Evolutionary conservation across 1,140 invertebrate genomes (phyloP).

Genomic region (Patella vulgata): DNA sequence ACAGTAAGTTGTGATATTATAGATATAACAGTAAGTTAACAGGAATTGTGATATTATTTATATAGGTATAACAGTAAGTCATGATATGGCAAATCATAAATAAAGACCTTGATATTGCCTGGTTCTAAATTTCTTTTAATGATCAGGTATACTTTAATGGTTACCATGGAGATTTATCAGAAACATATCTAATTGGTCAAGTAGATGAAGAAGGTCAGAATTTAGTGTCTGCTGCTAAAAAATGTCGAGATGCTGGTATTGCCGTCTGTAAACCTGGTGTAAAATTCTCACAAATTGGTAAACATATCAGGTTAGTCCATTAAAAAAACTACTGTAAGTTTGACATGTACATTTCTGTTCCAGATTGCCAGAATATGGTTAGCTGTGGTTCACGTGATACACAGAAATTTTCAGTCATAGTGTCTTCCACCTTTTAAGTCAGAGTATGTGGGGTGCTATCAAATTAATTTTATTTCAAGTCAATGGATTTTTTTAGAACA

Average conservation of each 20-base stretch:
- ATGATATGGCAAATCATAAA: too few species aligned
- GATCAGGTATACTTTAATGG: constrained; percentile 85
- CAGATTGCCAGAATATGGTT: too few species aligned
- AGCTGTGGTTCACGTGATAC: background rate
- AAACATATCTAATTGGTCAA: constrained; percentile 83
- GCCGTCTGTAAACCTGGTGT: constrained; percentile 80
- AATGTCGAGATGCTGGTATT: constrained; percentile 81
- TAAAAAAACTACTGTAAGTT: background rate
- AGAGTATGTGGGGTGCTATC: too few species aligned
- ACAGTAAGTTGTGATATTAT: constrained; percentile 81
- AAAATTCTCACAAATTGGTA: constrained; percentile 81
- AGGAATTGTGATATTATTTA: too few species aligned
- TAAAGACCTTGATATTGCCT: too few species aligned
- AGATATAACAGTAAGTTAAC: too few species aligned
- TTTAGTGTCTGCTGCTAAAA: constrained; percentile 77
- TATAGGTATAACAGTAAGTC: too few species aligned
- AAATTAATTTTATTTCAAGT: too few species aligned
- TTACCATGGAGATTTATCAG: constrained; percentile 92
- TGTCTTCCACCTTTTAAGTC: too few species aligned
- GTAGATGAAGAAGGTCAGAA: constrained; percentile 79
- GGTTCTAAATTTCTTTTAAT: too few species aligned
- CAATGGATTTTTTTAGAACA: too few species aligned
- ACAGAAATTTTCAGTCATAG: background rate
- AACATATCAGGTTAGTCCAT: constrained; percentile 53
- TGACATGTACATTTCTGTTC: background rate